phyloP scores from a whole-genome alignment of 2,888 invertebrate genomes.

The Idaea straminata region DNA sequence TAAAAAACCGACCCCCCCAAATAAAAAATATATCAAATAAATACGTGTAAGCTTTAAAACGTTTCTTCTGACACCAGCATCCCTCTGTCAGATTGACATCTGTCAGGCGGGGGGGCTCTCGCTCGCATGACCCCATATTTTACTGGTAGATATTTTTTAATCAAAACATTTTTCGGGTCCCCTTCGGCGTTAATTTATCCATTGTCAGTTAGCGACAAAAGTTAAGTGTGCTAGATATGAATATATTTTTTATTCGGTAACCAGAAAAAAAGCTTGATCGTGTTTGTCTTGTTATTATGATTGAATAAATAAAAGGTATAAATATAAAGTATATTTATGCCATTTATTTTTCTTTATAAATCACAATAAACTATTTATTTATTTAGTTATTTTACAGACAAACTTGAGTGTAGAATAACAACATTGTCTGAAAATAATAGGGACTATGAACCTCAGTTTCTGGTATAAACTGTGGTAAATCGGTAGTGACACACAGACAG shows the following conservation, averaged over 20 bases:
- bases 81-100: constrained; percentile 70
- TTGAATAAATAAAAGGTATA: too few relatives aligned
- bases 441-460: too few relatives aligned
- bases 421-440: too few relatives aligned
- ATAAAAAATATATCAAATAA: constrained; percentile 5
- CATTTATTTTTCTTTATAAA: too few relatives aligned
- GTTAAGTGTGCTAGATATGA: constrained; percentile 61
- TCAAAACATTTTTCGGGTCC: constrained; percentile 72
- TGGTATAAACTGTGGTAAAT: too few relatives aligned
- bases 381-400: too few relatives aligned
- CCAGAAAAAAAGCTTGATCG: not conserved
- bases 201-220: constrained; percentile 63
- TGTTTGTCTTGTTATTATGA: not conserved
- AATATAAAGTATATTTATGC: too few relatives aligned
- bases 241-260: constrained; percentile 22
- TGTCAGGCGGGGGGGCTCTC: constrained; percentile 53
- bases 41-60: constrained; percentile 8
- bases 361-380: too few relatives aligned
- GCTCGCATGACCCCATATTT: constrained; percentile 50
- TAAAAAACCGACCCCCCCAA: not conserved
- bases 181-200: constrained; percentile 59
- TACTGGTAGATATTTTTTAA: constrained; percentile 72
- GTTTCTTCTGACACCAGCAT: constrained; percentile 33
- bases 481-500: too few relatives aligned
- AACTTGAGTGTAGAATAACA: too few relatives aligned